phyloP scores from a whole-genome alignment of 2,113 vertebrate species.

The Leucopternis melanops region DNA sequence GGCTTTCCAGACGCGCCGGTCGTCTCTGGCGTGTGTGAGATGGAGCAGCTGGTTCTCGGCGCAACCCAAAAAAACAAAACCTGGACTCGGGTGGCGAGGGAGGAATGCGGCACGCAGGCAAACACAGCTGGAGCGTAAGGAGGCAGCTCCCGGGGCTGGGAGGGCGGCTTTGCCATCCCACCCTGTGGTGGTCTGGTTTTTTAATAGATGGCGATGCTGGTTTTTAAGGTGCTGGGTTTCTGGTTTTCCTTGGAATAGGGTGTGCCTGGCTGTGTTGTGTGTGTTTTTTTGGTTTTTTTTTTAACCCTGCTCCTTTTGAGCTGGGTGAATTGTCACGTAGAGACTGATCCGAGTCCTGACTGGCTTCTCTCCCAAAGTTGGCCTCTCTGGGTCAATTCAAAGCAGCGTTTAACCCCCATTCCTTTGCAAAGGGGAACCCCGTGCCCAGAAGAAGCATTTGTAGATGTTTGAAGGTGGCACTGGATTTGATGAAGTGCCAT shows the following conservation, averaged over 20 bases:
- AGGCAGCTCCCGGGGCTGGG: background rate
- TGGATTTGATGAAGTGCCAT: background rate
- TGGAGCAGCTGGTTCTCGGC: constrained; percentile 36
- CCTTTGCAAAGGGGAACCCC: background rate
- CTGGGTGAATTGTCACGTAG: background rate
- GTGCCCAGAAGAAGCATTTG: background rate
- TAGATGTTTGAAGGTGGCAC: background rate
- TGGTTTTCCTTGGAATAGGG: background rate
- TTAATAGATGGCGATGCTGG: background rate
- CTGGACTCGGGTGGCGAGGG: background rate
- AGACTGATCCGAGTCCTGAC: background rate
- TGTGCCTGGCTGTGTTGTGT: background rate
- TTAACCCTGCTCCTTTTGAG: background rate
- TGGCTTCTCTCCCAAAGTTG: background rate
- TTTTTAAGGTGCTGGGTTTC: background rate
- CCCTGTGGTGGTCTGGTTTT: background rate
- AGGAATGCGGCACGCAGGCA: background rate
- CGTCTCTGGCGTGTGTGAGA: constrained; percentile 2
- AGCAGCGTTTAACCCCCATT: background rate
- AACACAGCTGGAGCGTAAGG: constrained; percentile 18
- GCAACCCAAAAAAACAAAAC: background rate
- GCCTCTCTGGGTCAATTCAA: background rate
- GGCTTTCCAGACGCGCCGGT: background rate
- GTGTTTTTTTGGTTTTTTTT: background rate
- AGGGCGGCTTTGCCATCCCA: background rate